A percentile compares a stretch with the other conserved stretches of the same genome.
phyloP scores from a whole-genome alignment of 2,113 vertebrate genomes.

The Lophura nycthemera region DNA sequence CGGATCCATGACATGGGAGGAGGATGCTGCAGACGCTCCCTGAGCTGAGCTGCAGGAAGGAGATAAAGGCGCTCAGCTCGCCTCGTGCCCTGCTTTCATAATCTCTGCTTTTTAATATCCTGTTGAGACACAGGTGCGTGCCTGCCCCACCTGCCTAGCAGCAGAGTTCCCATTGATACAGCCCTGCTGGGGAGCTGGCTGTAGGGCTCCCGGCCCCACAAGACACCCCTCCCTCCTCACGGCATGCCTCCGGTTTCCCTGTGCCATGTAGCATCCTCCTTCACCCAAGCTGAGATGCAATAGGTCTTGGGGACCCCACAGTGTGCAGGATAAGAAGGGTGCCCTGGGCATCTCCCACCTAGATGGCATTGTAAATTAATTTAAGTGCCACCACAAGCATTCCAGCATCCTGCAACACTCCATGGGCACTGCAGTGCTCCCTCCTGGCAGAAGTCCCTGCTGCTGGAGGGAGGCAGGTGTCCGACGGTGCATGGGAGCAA shows the following conservation, averaged over 20 bases:
- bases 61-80: slow-evolving; percentile 10
- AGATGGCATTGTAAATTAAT: background rate
- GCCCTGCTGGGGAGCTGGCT: background rate
- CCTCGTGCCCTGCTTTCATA: background rate
- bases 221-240: background rate
- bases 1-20: background rate
- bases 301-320: background rate
- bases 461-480: background rate
- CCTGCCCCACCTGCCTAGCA: background rate
- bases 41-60: background rate
- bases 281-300: no score
- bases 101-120: slow-evolving; percentile 65
- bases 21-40: slow-evolving; percentile 20
- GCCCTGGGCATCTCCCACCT: rapidly evolving
- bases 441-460: background rate
- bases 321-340: background rate
- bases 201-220: background rate
- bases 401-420: background rate
- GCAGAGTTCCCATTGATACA: background rate
- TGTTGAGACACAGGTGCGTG: slow-evolving; percentile 34
- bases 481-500: background rate
- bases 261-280: background rate
- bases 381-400: background rate
- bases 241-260: background rate
- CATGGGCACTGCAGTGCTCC: background rate